Evolutionary conservation across 2,797 vertebrate species (phyloP), one percentile per base, ranked within the genome.

Genomic region (Muscicapa comitata): DNA sequence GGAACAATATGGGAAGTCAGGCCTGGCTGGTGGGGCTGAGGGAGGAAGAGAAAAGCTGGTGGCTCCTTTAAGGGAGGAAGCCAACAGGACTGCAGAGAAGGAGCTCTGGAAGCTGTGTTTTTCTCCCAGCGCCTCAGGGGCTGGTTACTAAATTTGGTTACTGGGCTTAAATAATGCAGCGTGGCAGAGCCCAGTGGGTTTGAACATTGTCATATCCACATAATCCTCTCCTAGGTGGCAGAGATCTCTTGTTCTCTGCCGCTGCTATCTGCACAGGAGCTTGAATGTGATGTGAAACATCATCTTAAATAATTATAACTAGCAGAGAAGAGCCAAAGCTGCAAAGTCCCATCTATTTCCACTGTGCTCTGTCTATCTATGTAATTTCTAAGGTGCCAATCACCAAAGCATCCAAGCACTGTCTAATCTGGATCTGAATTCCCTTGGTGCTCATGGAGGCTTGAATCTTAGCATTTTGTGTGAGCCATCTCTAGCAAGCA

Each of bases 81-180:
- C 48, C 0, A 0, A 54, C 57, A 72, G 53, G 63, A 57, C 67
- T 95, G 90, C 63, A 71, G 80, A 93, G 93, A 95, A 90, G 70
- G 90, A 89, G 77, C 90, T 96, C 87, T 96, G 84, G 90, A 94
- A 97, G 79, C 96, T 57, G 71, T 91, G 75, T 88, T 96, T 96
- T 93, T 80, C 89, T 90, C 82, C 86, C 51, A 92, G 67, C 0
- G 79, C 96, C 95, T 97, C 75, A 85, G 90, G 96, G 94, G 92
- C 51, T 95, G 82, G 75, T 96, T 97, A 91, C 96, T 97, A 97
- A 96, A 96, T 97, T 94, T 96, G 93, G 92, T 97, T 95, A 96
- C 86, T 93, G 87, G 92, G 94, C 92, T 97, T 97, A 96, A 97
- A 97, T 97, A 97, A 97, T 97, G 94, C 81, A 97, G 96, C 20